A percentile compares a stretch with the other conserved stretches of the same genome.
These are phyloP conservation scores for Temnothorax longispinosus DNA, from an alignment of 1,140 invertebrate species.

Conservation along the genomic window DNA sequence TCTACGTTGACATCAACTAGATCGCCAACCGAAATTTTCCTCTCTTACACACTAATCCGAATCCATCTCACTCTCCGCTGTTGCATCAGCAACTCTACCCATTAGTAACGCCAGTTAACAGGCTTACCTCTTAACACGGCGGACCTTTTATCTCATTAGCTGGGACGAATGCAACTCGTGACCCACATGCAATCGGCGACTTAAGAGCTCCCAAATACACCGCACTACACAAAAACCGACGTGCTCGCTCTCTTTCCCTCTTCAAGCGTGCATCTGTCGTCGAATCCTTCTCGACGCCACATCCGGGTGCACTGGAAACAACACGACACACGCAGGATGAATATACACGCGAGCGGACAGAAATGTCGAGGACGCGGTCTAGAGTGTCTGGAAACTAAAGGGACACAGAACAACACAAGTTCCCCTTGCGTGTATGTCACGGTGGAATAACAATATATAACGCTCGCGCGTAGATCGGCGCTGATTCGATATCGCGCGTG, in stretches of 20 bases:
- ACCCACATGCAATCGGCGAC: constrained; percentile 85
- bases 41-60: background rate
- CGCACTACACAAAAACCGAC: constrained; percentile 5
- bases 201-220: constrained; percentile 77
- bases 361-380: background rate
- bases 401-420: background rate
- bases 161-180: constrained; percentile 80
- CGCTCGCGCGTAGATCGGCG: background rate
- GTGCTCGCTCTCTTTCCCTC: background rate
- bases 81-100: background rate
- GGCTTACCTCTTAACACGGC: constrained; percentile 81
- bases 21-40: background rate
- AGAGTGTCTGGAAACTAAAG: background rate
- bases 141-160: constrained; percentile 84
- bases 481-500: background rate
- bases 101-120: constrained; percentile 75
- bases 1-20: background rate
- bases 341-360: background rate
- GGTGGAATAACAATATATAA: background rate
- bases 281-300: background rate
- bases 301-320: background rate
- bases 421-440: background rate
- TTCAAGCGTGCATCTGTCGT: constrained; percentile 22
- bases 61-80: background rate
- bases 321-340: background rate